Evolutionary conservation across 1,140 invertebrate genomes (phyloP), one percentile per base, ranked within the genome.

Genomic region (Ptiloglossa arizonensis): DNA sequence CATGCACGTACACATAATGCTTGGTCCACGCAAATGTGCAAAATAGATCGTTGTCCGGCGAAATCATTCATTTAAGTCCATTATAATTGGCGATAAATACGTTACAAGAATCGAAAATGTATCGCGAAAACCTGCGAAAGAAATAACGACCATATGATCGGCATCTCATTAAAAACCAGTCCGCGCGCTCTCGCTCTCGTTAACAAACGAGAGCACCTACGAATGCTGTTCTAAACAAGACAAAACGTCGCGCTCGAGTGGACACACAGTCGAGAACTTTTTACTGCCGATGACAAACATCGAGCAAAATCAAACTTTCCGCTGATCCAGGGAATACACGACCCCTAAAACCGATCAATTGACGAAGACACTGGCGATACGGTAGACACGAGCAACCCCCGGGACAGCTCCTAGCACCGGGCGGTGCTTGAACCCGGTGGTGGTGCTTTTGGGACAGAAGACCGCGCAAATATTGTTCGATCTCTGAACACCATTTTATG

Each of bases 81-180:
- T 76, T 76, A 76, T 54, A 15, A 69, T 56, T 22, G 52, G 64
- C 66, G 54, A 48, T 38, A 67, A 67, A 38, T 68, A 76, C 66
- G 54, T 76, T 76, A 76, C 64, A 27, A 75, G 64, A 67, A 57
- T 56, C 52, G 41, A 75, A 57, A 76, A 76, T 35, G 52, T 38
- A 68, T 70, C 74, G 56, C 75, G 68, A 71, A 38, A 63, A 59
- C 27, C 75, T 71, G 72, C 50, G 46, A 66, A 66, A 66, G 46
- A 83, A 73, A 73, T 72, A 63, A 74, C 81, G 81, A 87, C 82
- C 88, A 88, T 88, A 88, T 88, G 87, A 89, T 89, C 85, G 86
- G 81, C 82, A 83, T 86, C 76, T 86, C 81, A 83, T 89, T 89
- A 83, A 83, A 86, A 85, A 71, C 59, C 76, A 80, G 71, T 80